Conservation (phyloP, 2,113 vertebrate species). For the Heterochromis multidens region DNA sequence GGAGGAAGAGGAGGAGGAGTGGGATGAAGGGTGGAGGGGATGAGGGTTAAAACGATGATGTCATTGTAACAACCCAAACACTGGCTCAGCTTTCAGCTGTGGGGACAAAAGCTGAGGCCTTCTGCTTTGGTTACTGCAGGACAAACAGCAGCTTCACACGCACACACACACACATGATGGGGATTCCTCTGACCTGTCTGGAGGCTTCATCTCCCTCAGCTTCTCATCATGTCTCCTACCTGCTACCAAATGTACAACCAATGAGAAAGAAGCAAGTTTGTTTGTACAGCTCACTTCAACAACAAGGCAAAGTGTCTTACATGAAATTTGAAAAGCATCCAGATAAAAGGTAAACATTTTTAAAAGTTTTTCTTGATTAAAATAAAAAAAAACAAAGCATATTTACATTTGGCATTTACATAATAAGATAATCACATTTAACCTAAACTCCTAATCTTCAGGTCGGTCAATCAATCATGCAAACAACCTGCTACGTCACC, state of each 20-base stretch:
- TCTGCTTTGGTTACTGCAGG: constrained; percentile 58
- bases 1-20: background rate
- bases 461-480: background rate
- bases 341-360: background rate
- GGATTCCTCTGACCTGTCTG: constrained; percentile 4
- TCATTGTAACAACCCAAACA: constrained; percentile 63
- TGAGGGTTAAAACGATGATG: constrained; percentile 54
- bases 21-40: background rate
- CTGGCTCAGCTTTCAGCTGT: constrained; percentile 50
- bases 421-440: background rate
- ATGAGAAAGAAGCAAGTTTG: background rate
- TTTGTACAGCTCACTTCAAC: background rate
- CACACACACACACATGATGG: background rate
- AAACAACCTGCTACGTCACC: too few species aligned
- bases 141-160: constrained; percentile 2
- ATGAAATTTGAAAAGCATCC: background rate
- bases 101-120: constrained; percentile 28
- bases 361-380: background rate
- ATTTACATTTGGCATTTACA: background rate
- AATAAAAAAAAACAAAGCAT: background rate
- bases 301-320: background rate
- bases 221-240: background rate
- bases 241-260: background rate
- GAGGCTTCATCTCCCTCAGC: background rate
- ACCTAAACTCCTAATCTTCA: background rate